A percentile compares a stretch with the other conserved stretches of the same genome.
These are phyloP conservation scores for Siphonodentalium dalli DNA, from an alignment of 2,888 invertebrate species.

Conservation along the genomic window DNA sequence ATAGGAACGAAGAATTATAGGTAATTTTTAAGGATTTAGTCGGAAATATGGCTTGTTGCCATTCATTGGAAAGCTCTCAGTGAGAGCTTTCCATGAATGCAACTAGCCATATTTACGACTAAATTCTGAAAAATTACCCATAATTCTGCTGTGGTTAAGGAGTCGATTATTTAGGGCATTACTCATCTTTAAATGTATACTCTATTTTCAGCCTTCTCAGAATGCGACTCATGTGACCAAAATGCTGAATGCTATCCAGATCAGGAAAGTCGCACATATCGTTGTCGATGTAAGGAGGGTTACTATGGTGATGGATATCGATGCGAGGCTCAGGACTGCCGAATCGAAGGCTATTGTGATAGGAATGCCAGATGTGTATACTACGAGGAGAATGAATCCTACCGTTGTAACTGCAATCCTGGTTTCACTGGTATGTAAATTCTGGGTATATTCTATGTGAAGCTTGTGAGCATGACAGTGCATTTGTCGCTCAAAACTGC, in stretches of 20 bases:
- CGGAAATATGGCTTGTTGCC: no score
- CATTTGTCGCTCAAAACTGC: not conserved
- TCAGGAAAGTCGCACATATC: conserved; percentile 28
- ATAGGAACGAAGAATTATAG: no score
- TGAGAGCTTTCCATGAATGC: no score
- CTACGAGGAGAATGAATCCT: conserved; percentile 27
- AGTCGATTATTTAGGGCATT: no score
- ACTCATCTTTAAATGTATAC: no score
- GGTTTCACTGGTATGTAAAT: conserved; percentile 44
- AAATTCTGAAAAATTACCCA: no score
- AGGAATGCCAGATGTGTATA: conserved; percentile 44
- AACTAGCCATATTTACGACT: no score
- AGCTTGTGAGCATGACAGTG: not conserved
- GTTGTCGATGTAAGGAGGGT: conserved; percentile 44
- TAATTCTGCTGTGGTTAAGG: no score
- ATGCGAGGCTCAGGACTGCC: conserved; percentile 40
- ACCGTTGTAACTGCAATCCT: conserved; percentile 44
- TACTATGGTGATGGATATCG: conserved; percentile 47
- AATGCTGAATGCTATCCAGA: conserved; percentile 76
- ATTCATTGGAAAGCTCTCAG: no score
- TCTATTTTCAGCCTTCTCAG: no score
- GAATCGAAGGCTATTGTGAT: conserved; percentile 42
- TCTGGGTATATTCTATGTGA: not conserved
- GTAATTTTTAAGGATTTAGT: no score
- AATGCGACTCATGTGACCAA: conserved; percentile 76